Percentiles rank a stretch among this genome's conserved stretches.
These are phyloP conservation scores for Ctenopoma multispine DNA, from an alignment of 2,797 vertebrate genomes.

Conservation along the genomic window DNA sequence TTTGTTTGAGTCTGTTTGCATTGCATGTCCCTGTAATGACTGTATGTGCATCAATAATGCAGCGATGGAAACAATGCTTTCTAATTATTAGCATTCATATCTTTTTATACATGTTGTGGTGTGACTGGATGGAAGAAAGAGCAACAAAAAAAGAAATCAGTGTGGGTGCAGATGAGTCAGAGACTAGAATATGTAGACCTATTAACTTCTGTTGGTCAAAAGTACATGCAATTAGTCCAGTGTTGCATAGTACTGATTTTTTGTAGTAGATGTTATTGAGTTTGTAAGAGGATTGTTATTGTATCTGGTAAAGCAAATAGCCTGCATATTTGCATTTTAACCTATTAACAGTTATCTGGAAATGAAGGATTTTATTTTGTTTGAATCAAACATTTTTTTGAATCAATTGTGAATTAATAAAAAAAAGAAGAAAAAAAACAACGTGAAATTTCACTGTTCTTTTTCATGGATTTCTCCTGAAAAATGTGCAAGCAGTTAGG, in stretches of 20 bases:
- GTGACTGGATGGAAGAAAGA: slow-evolving; percentile 61
- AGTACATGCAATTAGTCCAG: slow-evolving; percentile 72
- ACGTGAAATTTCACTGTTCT: slow-evolving; percentile 5
- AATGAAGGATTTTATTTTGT: slow-evolving; percentile 7
- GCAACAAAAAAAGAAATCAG: slow-evolving; percentile 76
- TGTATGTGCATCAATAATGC: slow-evolving; percentile 54
- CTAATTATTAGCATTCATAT: slow-evolving; percentile 65
- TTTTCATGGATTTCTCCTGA: slow-evolving; percentile 41
- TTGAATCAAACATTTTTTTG: slow-evolving; percentile 13
- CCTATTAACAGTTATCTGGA: neutral
- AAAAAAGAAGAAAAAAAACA: no score
- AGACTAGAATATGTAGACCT: slow-evolving; percentile 73
- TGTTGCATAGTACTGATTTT: slow-evolving; percentile 63
- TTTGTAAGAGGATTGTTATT: slow-evolving; percentile 36
- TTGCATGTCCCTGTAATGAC: slow-evolving; percentile 66
- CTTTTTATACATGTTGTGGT: slow-evolving; percentile 48
- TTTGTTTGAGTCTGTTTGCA: slow-evolving; percentile 80
- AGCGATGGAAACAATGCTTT: slow-evolving; percentile 61
- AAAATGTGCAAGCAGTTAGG: slow-evolving; percentile 69
- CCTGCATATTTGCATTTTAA: slow-evolving; percentile 25
- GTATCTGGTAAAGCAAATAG: slow-evolving; percentile 40
- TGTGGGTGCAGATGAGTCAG: slow-evolving; percentile 79
- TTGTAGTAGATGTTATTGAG: slow-evolving; percentile 56
- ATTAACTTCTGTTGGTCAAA: slow-evolving; percentile 76
- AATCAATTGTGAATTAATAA: slow-evolving; percentile 9